A percentile compares a stretch with the other conserved stretches of the same genome.
Evolutionary conservation across 2,797 vertebrate genomes (phyloP).

Genomic region (Mergus octosetaceus): DNA sequence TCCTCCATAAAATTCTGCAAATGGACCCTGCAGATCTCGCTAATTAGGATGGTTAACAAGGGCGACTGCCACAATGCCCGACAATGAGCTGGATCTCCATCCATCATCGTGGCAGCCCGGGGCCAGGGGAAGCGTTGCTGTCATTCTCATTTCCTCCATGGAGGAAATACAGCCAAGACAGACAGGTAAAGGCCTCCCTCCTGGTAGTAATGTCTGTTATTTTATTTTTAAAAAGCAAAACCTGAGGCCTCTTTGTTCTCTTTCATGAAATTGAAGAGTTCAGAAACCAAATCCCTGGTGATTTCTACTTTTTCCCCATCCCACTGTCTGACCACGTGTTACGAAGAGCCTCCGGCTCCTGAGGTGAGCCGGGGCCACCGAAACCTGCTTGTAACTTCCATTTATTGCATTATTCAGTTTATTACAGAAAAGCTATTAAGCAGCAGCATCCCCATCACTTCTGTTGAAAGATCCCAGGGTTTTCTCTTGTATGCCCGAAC

Average conservation of each 20-base stretch:
- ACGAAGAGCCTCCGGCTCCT: neutral
- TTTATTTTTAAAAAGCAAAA: neutral
- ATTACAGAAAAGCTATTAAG: neutral
- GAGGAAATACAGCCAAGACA: neutral
- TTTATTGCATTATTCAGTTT: no score
- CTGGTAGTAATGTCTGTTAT: neutral
- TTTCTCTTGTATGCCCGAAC: neutral
- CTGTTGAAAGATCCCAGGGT: neutral
- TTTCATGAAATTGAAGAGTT: neutral
- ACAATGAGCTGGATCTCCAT: neutral
- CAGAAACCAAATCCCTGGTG: accelerated
- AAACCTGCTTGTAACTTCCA: no score
- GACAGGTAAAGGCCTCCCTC: neutral
- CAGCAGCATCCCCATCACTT: neutral
- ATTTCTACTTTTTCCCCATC: neutral
- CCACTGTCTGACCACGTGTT: neutral
- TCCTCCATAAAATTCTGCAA: neutral
- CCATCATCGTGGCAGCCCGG: neutral
- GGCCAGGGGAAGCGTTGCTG: neutral
- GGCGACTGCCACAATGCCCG: accelerated
- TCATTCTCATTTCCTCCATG: no score
- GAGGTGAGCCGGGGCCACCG: neutral
- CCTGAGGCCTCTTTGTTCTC: neutral
- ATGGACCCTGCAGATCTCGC: neutral
- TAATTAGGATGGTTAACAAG: neutral